Conservation (phyloP, 1,140 invertebrate species). For the Subanguina moxae region DNA sequence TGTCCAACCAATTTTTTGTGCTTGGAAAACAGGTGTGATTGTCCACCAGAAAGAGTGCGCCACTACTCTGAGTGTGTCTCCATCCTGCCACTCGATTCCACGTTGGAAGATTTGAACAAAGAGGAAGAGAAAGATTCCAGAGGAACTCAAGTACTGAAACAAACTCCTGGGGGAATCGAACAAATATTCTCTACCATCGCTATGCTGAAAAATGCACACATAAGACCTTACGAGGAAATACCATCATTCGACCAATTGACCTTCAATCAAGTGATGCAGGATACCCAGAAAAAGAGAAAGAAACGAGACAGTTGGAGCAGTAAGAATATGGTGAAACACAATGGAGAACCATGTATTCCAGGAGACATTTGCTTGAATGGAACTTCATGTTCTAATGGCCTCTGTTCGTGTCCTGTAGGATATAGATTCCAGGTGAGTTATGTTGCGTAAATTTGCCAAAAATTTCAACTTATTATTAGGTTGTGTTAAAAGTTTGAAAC, state of each 20-base stretch:
- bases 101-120: conserved; percentile 8
- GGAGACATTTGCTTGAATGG: conserved; percentile 41
- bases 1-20: conserved; percentile 20
- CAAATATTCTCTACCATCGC: conserved; percentile 18
- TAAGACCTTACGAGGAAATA: conserved; percentile 3
- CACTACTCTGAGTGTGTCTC: not conserved
- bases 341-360: conserved; percentile 31
- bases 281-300: not conserved
- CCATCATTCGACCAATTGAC: not conserved
- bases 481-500: too few relatives aligned
- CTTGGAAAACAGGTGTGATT: conserved; percentile 15
- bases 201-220: conserved; percentile 15
- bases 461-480: not conserved
- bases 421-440: conserved; percentile 20
- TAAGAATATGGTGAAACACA: conserved; percentile 3
- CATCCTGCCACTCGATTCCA: not conserved
- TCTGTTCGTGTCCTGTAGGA: conserved; percentile 26
- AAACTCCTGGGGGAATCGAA: not conserved
- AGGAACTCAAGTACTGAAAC: not conserved
- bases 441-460: not conserved
- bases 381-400: conserved; percentile 28
- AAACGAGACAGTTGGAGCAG: conserved; percentile 6
- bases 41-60: conserved; percentile 6
- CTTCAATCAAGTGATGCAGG: not conserved
- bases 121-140: not conserved